These are phyloP conservation scores for Chaenodraco wilsoni DNA, from an alignment of 2,797 vertebrate genomes.

Conservation along the genomic window DNA sequence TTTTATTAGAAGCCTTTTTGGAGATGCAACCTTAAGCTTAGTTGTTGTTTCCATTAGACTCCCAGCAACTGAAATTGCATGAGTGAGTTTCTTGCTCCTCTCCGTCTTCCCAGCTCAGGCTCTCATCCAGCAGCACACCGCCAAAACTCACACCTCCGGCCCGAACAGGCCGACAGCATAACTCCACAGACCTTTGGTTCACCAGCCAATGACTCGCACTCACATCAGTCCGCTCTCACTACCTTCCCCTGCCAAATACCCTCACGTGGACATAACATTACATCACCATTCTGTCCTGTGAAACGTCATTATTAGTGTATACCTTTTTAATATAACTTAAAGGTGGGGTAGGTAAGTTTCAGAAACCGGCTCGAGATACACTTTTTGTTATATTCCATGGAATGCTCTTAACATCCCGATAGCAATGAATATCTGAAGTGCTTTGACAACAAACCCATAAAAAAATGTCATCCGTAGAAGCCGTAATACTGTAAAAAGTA, in stretches of 20 bases:
- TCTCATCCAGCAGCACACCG: slow-evolving; percentile 70
- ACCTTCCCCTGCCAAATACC: slow-evolving; percentile 22
- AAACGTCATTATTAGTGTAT: not conserved
- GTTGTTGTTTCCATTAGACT: not conserved
- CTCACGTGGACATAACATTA: slow-evolving; percentile 3
- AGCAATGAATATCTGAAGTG: too few relatives aligned
- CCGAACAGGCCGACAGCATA: slow-evolving; percentile 25
- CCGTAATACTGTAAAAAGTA: too few relatives aligned
- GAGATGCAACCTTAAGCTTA: not conserved
- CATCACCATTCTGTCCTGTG: slow-evolving; percentile 4
- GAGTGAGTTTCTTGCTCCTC: slow-evolving; percentile 19
- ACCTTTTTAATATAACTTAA: not conserved
- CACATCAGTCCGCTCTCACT: slow-evolving; percentile 18
- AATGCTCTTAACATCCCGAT: too few relatives aligned
- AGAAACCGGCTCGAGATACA: too few relatives aligned
- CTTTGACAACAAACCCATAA: too few relatives aligned
- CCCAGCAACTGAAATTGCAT: slow-evolving; percentile 12
- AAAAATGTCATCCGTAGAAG: too few relatives aligned
- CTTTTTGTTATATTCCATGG: too few relatives aligned
- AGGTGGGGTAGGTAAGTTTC: too few relatives aligned
- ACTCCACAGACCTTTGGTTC: slow-evolving; percentile 57
- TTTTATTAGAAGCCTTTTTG: not conserved
- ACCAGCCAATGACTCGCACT: slow-evolving; percentile 39
- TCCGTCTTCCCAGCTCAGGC: slow-evolving; percentile 12
- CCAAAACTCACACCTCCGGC: slow-evolving; percentile 72